These are phyloP conservation scores for Apis florea DNA, from an alignment of 1,140 invertebrate species.

Conservation along the genomic window DNA sequence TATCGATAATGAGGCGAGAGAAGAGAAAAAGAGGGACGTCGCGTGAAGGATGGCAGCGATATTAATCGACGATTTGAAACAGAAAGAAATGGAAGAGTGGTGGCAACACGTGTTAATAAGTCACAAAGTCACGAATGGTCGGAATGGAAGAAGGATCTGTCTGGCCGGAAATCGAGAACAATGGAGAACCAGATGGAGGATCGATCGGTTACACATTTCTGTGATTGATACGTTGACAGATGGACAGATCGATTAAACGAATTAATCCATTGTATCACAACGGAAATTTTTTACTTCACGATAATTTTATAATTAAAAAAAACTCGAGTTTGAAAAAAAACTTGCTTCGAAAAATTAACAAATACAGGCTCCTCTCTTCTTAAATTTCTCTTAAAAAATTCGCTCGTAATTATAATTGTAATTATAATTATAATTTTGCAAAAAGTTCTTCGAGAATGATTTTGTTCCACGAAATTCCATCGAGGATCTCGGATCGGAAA, in stretches of 20 bases:
- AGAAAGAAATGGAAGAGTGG: neutral
- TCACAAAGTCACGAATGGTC: neutral
- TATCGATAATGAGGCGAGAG: too few species aligned
- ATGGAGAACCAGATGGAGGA: constrained; percentile 25
- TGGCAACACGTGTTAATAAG: neutral
- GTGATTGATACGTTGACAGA: constrained; percentile 35
- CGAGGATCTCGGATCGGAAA: neutral
- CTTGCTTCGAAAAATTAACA: too few species aligned
- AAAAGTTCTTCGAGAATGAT: too few species aligned
- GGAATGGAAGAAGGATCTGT: constrained; percentile 2
- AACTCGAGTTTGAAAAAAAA: too few species aligned
- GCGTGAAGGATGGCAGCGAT: neutral
- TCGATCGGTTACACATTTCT: constrained; percentile 25
- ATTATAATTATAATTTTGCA: too few species aligned
- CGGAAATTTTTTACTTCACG: rapidly evolving
- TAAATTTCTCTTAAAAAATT: too few species aligned
- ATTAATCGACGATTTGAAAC: neutral
- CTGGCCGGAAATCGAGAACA: neutral
- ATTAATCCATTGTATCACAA: constrained; percentile 28
- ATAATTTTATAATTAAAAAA: neutral
- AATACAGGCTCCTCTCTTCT: too few species aligned
- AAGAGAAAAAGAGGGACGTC: too few species aligned
- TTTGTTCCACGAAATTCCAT: too few species aligned
- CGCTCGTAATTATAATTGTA: too few species aligned
- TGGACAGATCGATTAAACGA: constrained; percentile 36